A percentile compares a stretch with the other conserved stretches of the same genome.
Conservation (phyloP, 2,888 invertebrate genomes). For the Apomyelois bistriatella region DNA sequence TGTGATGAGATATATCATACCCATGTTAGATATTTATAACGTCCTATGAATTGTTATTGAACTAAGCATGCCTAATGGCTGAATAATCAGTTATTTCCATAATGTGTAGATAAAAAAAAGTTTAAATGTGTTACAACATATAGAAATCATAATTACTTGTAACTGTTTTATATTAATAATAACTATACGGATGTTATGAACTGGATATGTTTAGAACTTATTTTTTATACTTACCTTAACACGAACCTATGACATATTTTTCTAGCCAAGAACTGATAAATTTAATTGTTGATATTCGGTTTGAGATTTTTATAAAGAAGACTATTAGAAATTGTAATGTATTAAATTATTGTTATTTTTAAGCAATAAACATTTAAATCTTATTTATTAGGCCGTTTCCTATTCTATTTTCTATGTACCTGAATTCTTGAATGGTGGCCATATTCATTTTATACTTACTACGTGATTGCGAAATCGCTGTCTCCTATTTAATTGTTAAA, state of each 20-base stretch:
- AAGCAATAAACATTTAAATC: constrained; percentile 49
- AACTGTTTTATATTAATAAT: constrained; percentile 35
- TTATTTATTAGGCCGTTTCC: constrained; percentile 58
- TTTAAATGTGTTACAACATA: constrained; percentile 11
- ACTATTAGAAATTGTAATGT: constrained; percentile 64
- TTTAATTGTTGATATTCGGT: constrained; percentile 49
- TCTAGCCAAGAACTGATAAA: constrained; percentile 56
- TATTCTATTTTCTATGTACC: constrained; percentile 71
- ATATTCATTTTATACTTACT: constrained; percentile 60
- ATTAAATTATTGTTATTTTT: constrained; percentile 70
- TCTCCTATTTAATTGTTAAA: constrained; percentile 52
- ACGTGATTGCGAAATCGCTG: constrained; percentile 43
- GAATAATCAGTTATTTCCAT: constrained; percentile 15
- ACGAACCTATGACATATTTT: constrained; percentile 55
- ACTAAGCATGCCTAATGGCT: constrained; percentile 23
- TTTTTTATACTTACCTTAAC: constrained; percentile 53
- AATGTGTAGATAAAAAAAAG: constrained; percentile 1
- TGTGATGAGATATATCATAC: constrained; percentile 35
- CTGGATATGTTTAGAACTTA: constrained; percentile 54
- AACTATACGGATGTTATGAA: constrained; percentile 51
- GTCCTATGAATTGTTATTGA: constrained; percentile 31
- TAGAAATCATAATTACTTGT: constrained; percentile 18
- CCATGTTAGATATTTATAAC: constrained; percentile 17
- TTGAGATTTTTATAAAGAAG: constrained; percentile 66
- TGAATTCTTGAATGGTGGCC: constrained; percentile 76